Evolutionary conservation across 2,888 invertebrate genomes (phyloP), one percentile per base, ranked within the genome.

Genomic region (Apodemia zela): DNA sequence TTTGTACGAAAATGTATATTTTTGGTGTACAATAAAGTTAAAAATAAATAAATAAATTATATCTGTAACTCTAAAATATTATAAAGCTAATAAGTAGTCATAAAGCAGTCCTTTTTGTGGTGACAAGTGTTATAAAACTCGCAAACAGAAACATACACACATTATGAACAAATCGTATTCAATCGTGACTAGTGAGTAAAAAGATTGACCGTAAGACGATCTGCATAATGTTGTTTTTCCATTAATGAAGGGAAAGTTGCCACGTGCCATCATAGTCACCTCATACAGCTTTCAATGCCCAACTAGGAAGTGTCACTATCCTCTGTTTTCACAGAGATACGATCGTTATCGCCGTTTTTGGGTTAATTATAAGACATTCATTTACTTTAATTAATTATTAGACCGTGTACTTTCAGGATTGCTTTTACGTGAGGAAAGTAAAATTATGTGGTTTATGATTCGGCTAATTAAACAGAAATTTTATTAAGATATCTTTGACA

Each of bases 161-260:
- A 33, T 33, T 33, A 38, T 38, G 13, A 38, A 13, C 38, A 3
- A 38, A 13, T 38, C 38, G 38, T 13, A 13, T 38, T 38, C 38
- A 13, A 38, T 38, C 13, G 15, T 42, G 42, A 42, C 38, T 42
- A 15, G 15, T n/a, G 15, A 42, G 42, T 38, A 60, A 73, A 80
- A 73, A 87, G 78, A 82, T 84, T 80, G 79, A 80, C 81, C 80
- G 80, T 83, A 82, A 77, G 75, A 71, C 72, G 72, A 75, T 81
- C 69, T 75, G 71, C 77, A 80, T 85, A 86, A 86, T 82, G 87
- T 73, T 73, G 83, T 83, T 88, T 88, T 87, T 88, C 85, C 85
- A 81, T 83, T 83, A 86, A 81, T 82, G 81, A 80, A 84, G 85
- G 84, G 89, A 89, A 89, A 89, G 89, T 88, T 84, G 82, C 81